Conservation (phyloP, 1,140 invertebrate genomes). For the Lasaia peninsularis region DNA sequence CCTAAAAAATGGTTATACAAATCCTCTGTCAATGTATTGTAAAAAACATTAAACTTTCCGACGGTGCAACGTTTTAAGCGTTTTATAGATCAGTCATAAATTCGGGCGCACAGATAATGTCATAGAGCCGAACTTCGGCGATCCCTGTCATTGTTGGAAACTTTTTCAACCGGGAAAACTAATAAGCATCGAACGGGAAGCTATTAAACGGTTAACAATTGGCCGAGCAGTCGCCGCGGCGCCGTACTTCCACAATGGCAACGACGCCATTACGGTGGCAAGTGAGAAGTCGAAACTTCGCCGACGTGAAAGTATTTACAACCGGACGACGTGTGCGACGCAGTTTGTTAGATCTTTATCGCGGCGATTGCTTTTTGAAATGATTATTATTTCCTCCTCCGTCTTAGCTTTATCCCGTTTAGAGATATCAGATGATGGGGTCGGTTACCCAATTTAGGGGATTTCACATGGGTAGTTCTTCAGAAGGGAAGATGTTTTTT, state of each 20-base stretch:
- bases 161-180: conserved; percentile 18
- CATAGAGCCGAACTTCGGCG: neutral
- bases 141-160: conserved; percentile 8
- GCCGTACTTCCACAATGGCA: conserved; percentile 45
- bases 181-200: conserved; percentile 27
- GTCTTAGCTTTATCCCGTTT: no score
- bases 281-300: conserved; percentile 62
- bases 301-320: conserved; percentile 61
- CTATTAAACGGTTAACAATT: conserved; percentile 60
- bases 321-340: conserved; percentile 53
- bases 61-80: neutral
- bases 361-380: conserved; percentile 14
- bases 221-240: conserved; percentile 32
- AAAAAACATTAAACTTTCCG: neutral
- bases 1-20: no score
- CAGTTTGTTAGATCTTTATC: conserved; percentile 67
- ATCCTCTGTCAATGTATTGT: neutral
- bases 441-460: no score
- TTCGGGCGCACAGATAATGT: neutral
- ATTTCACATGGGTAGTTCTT: no score
- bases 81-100: conserved; percentile 7
- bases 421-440: no score
- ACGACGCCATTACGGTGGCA: conserved; percentile 32
- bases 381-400: neutral
- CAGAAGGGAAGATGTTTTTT: no score